Evolutionary conservation across 1,140 invertebrate species (phyloP).

Genomic region (Pteromalus puparum): DNA sequence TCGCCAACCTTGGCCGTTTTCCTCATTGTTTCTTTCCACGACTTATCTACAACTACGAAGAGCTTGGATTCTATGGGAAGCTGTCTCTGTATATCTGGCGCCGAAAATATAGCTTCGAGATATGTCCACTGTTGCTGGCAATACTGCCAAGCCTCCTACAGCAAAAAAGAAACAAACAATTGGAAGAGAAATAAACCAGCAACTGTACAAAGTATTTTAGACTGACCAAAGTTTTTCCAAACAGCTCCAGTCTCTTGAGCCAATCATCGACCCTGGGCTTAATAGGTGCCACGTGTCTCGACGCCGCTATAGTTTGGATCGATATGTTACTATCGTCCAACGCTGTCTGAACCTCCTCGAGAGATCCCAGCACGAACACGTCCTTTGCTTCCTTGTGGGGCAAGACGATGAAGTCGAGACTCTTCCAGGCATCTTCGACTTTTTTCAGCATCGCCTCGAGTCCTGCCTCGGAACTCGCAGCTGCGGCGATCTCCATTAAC

Average conservation of each 20-base stretch:
- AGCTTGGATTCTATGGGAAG: conserved; percentile 89
- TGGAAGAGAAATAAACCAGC: neutral
- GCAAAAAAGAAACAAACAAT: conserved; percentile 20
- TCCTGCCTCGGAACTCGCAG: conserved; percentile 89
- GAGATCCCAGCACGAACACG: conserved; percentile 86
- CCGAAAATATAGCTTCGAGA: conserved; percentile 91
- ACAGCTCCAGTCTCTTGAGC: conserved; percentile 83
- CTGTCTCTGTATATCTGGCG: conserved; percentile 91
- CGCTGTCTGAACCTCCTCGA: conserved; percentile 88
- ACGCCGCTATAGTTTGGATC: conserved; percentile 89
- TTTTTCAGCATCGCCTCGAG: conserved; percentile 87
- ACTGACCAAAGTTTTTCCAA: conserved; percentile 84
- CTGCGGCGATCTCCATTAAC: conserved; percentile 87
- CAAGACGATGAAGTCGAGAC: conserved; percentile 85
- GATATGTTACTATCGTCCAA: conserved; percentile 92
- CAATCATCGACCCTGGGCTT: conserved; percentile 88
- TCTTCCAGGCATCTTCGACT: conserved; percentile 89
- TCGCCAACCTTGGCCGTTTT: conserved; percentile 79
- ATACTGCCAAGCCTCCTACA: conserved; percentile 87
- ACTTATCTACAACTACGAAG: conserved; percentile 89
- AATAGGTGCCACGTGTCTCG: conserved; percentile 88
- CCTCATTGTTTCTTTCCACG: conserved; percentile 90
- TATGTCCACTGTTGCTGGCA: conserved; percentile 93
- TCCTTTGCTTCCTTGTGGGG: conserved; percentile 88
- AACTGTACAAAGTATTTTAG: neutral